Evolutionary conservation across 2,888 invertebrate genomes (phyloP), one percentile per base, ranked within the genome.

Genomic region (Deilephila porcellus): DNA sequence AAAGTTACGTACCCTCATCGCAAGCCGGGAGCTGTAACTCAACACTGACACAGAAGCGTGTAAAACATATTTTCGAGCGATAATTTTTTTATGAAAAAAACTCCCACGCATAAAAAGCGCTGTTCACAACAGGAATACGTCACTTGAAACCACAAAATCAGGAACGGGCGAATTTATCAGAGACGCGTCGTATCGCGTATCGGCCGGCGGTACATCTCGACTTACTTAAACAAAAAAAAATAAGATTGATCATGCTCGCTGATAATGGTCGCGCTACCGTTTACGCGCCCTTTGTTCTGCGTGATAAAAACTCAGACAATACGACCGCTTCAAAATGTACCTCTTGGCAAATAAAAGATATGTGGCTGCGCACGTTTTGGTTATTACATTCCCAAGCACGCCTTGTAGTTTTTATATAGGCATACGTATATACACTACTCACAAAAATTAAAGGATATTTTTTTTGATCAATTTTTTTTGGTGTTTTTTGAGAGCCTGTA

Each of bases 271-370:
- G 83, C 82, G 93, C 94, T 94, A 94, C 94, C 94, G 94, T 91
- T 93, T 94, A 94, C 93, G 90, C 92, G 86, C 81, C 86, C 88
- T 91, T 94, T 94, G 94, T 94, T 89, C 88, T 84, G 79, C 80
- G 86, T 86, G 86, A 91, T 90, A 93, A 93, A 91, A 93, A 91
- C 89, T 86, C 92, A 91, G 88, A 94, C 94, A 94, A 93, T 91
- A 85, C 84, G 81, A 84, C 81, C 86, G 89, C 88, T 86, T 89
- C 89, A 86, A 88, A 91, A 89, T 88, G 86, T 85, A 89, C 56
- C 56, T n/a, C 91, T 91, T 88, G 87, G 87, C 82, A 84, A 85
- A 88, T 88, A 90, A 90, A 90, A 90, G 87, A 82, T 83, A 79
- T 88, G 86, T 84, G 85, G 85, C 34, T 88, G 86, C 85, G 84